A percentile compares a stretch with the other conserved stretches of the same genome.
phyloP scores from a whole-genome alignment of 1,140 invertebrate species.

The Cyphomyrmex costatus region DNA sequence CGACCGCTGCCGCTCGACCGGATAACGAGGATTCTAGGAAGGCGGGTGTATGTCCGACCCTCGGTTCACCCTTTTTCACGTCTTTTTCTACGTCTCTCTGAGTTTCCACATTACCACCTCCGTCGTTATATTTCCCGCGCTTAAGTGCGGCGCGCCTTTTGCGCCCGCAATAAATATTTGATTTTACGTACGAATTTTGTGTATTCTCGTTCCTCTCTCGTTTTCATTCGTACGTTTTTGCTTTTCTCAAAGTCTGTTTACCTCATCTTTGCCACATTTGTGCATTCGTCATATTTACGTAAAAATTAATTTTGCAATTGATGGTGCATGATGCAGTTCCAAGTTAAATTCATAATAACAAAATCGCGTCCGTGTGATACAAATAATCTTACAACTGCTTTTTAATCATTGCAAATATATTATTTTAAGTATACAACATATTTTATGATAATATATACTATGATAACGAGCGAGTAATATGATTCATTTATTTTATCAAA shows the following conservation, averaged over 20 bases:
- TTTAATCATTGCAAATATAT: not conserved
- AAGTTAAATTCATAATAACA: not conserved
- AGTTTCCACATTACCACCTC: constrained; percentile 43
- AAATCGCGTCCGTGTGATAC: too few species aligned
- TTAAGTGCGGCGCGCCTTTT: constrained; percentile 26
- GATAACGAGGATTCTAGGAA: constrained; percentile 75
- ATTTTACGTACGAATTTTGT: constrained; percentile 39
- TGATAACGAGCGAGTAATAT: not conserved
- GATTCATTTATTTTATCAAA: not conserved
- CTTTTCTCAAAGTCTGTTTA: not conserved
- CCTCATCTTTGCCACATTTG: not conserved
- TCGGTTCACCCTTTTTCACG: constrained; percentile 45
- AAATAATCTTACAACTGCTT: not conserved
- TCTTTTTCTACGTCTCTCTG: constrained; percentile 31
- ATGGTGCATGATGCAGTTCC: not conserved
- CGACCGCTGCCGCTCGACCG: constrained; percentile 62
- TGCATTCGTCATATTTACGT: not conserved
- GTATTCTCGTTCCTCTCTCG: not conserved
- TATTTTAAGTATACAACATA: too few species aligned
- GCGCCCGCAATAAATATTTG: constrained; percentile 52
- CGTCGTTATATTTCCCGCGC: constrained; percentile 44
- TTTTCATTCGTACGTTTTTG: not conserved
- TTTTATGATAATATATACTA: not conserved
- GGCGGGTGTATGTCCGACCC: constrained; percentile 47
- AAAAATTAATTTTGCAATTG: constrained; percentile 28